Conservation (phyloP, 2,888 invertebrate species). For the Cacoxenus indagator region DNA sequence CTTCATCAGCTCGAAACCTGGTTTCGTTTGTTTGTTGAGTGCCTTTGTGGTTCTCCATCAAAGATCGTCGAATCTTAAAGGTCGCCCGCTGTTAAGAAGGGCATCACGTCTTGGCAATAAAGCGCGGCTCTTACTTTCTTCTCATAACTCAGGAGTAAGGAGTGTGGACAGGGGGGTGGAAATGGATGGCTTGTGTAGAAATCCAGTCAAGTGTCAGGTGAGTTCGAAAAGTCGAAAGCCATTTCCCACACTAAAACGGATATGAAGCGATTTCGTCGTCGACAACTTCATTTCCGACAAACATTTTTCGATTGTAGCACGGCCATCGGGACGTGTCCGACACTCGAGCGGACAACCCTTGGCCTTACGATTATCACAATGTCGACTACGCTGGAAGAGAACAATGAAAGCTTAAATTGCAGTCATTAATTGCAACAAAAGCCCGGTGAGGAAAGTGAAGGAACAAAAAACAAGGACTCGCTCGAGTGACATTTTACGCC, state of each 20-base stretch:
- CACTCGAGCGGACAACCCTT: background rate
- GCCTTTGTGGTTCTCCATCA: background rate
- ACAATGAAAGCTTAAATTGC: constrained; percentile 32
- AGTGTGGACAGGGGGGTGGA: background rate
- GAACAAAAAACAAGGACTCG: background rate
- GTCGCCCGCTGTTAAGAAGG: background rate
- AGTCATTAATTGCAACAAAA: constrained; percentile 43
- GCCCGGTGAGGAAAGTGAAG: constrained; percentile 31
- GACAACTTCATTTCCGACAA: constrained; percentile 39
- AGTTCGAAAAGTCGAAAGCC: background rate
- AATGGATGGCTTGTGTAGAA: background rate
- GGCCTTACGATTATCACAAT: background rate
- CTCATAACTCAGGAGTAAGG: background rate
- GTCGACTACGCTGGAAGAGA: constrained; percentile 16
- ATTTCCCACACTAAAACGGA: constrained; percentile 19
- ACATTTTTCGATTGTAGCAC: background rate
- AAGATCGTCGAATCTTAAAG: no score
- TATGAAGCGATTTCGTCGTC: constrained; percentile 30
- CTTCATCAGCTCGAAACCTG: background rate
- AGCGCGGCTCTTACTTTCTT: background rate
- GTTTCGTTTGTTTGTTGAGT: background rate
- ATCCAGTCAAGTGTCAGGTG: background rate
- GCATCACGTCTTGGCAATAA: constrained; percentile 6
- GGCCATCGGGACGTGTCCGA: background rate
- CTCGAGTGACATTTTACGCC: background rate